These are phyloP conservation scores for Mormyrus iriodes DNA, from an alignment of 2,113 vertebrate species.

Conservation along the genomic window DNA sequence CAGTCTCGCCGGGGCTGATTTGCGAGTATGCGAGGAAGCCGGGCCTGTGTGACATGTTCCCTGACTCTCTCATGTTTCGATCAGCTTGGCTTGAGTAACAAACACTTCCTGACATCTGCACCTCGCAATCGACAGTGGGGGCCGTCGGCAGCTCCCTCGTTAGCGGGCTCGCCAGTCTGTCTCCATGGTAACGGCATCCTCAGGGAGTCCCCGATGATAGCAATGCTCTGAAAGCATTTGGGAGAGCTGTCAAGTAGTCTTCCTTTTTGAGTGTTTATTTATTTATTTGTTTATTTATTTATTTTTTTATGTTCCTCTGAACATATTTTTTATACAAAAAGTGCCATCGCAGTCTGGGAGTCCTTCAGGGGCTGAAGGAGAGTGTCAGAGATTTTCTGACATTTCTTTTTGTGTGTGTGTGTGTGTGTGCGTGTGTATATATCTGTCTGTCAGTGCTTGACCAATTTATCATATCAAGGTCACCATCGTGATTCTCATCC, in stretches of 20 bases:
- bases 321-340: conserved; percentile 15
- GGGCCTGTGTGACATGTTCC: background rate
- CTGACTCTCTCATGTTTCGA: background rate
- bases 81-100: conserved; percentile 17
- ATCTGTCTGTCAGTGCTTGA: conserved; percentile 11
- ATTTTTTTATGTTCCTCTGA: background rate
- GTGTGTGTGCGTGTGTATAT: background rate
- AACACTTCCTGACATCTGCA: conserved; percentile 36
- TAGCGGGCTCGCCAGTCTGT: conserved; percentile 46
- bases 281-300: background rate
- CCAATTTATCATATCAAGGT: background rate
- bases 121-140: conserved; percentile 30
- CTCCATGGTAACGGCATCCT: conserved; percentile 62
- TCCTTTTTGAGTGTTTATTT: conserved; percentile 10
- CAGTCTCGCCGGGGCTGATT: background rate
- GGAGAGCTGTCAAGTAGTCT: conserved; percentile 40
- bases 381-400: background rate
- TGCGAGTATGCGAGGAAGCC: background rate
- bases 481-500: background rate
- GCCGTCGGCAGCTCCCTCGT: conserved; percentile 30
- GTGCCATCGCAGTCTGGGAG: background rate
- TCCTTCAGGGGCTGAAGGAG: background rate
- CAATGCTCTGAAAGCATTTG: conserved; percentile 44
- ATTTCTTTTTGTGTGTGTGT: too few relatives aligned
- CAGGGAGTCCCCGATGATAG: conserved; percentile 44